Conservation (phyloP, 92 coral and sea anemone species). For the Actinernus sp. region DNA sequence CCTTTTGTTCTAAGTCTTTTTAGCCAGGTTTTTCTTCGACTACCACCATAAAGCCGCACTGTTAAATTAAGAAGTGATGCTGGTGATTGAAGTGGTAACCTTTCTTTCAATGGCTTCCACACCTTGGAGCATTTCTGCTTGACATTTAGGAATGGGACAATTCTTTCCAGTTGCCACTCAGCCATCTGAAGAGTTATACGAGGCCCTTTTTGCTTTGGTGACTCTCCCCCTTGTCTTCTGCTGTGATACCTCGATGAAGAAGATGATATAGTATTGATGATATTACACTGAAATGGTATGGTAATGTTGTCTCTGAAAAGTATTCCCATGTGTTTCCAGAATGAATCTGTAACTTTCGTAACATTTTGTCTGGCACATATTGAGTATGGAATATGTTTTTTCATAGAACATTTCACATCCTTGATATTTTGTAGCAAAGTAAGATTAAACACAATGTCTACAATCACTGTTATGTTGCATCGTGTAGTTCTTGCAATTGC, state of each 20-base stretch:
- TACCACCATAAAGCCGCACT: conserved; percentile 45
- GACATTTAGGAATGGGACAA: conserved; percentile 47
- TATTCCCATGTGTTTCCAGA: conserved; percentile 31
- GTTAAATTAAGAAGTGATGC: conserved; percentile 78
- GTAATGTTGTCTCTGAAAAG: conserved; percentile 68
- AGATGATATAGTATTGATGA: conserved; percentile 60
- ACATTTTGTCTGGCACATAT: conserved; percentile 1
- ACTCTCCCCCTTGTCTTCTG: conserved; percentile 1
- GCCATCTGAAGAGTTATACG: conserved; percentile 40
- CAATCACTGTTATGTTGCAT: conserved; percentile 28
- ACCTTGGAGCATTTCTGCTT: conserved; percentile 53
- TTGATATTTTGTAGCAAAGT: conserved; percentile 3
- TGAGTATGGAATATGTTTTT: not conserved
- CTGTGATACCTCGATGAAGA: conserved; percentile 29
- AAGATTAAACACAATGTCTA: conserved; percentile 16
- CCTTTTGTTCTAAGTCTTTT: conserved; percentile 51
- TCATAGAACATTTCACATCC: conserved; percentile 5
- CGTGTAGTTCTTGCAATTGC: conserved; percentile 27
- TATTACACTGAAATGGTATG: conserved; percentile 79
- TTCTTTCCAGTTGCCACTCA: conserved; percentile 35
- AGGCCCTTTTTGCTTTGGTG: conserved; percentile 5
- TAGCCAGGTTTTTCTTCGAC: conserved; percentile 60
- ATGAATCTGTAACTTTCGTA: conserved; percentile 4
- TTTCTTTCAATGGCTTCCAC: conserved; percentile 40
- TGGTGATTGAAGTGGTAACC: conserved; percentile 28